Base-by-base conservation (phyloP, 2,113 vertebrate species). In the Cochlearius cochlearius region DNA sequence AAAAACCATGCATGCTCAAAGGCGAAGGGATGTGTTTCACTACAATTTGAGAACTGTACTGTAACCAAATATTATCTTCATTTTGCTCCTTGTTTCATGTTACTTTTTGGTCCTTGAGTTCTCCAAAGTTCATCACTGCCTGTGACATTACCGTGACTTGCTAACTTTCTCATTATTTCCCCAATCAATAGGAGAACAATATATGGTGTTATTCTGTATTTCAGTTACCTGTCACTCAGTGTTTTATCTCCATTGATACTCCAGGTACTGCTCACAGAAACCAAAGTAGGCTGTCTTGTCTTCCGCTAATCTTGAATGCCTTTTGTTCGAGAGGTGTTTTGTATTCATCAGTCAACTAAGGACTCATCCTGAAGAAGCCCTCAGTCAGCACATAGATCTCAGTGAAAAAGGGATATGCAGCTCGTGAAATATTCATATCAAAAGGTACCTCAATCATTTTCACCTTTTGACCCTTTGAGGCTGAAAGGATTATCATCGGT, bases 51-150 rank as follows among this genome's bases (percentile, higher is more conserved):
- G 98, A 98, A 97, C 98, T 95, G 96, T 92, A 96, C 98, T 98
- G 99, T 99, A 99, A 99, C 99, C 97, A 98, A 99, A 99, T 99
- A 99, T 98, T 98, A 98, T 99, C 98, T 99, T 97, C 97, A 96
- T 98, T 98, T 98, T 98, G 98, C 98, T 98, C 97, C 98, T 98
- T 99, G 99, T 98, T 99, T 99, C 99, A 99, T 98, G 98, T 99
- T 99, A 98, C 99, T 98, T 98, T 98, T 98, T 97, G 98, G 96
- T 98, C 98, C 98, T 98, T 98, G 97, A 98, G 97, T 98, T 97
- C 98, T 98, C 96, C 97, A 97, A 98, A 98, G 98, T 98, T 98
- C 98, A 98, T 95, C 97, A 81, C 96, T 94, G 96, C 96, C 98
- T 88, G 87, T 98, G 98, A 98, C 98, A 98, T 98, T 98, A 98